These are phyloP conservation scores for Halcyon badia DNA, from an alignment of 2,797 vertebrate genomes.

Conservation along the genomic window DNA sequence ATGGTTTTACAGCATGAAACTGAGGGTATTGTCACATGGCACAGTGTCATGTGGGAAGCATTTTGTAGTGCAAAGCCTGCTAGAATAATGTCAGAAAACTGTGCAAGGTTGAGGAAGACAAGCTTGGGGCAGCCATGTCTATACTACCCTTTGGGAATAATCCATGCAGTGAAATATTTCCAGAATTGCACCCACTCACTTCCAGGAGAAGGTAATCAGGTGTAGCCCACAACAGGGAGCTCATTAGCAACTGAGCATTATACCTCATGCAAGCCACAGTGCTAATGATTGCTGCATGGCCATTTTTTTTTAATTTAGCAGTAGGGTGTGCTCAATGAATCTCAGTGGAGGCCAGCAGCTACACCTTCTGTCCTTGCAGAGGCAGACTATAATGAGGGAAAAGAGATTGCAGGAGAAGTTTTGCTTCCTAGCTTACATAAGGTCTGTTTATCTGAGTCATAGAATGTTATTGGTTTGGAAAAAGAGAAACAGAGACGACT, in stretches of 20 bases:
- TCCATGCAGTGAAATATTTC: neutral
- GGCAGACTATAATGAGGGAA: neutral
- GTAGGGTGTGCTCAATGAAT: neutral
- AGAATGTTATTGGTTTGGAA: neutral
- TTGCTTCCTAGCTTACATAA: neutral
- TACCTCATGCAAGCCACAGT: rapidly evolving
- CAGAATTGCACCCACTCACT: neutral
- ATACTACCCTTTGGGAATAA: neutral
- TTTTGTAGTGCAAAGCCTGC: neutral
- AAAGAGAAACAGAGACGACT: neutral
- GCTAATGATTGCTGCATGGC: neutral
- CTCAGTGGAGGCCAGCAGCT: neutral
- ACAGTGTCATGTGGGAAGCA: rapidly evolving
- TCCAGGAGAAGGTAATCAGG: neutral
- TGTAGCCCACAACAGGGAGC: neutral
- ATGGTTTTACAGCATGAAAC: neutral
- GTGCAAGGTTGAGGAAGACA: neutral
- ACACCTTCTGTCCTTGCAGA: neutral
- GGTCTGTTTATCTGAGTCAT: neutral
- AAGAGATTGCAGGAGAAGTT: neutral
- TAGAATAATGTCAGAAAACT: neutral
- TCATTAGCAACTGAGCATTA: neutral
- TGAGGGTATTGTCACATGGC: neutral
- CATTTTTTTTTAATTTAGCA: neutral
- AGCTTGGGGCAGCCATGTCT: neutral